phyloP scores from a whole-genome alignment of 2,888 invertebrate species.

The Suillia variegata region DNA sequence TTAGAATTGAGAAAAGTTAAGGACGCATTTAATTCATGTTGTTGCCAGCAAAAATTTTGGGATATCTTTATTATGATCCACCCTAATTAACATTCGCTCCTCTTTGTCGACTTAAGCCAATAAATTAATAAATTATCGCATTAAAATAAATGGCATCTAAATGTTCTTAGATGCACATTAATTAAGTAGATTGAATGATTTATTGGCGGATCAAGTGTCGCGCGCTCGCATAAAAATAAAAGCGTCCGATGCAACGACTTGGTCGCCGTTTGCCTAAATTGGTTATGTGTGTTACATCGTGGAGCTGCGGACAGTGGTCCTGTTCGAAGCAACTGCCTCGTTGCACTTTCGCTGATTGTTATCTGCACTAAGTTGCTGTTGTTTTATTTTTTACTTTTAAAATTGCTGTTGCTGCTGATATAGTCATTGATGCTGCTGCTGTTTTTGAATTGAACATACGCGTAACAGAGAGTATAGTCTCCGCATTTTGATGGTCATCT shows the following conservation, averaged over 20 bases:
- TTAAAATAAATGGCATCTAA: slow-evolving; percentile 62
- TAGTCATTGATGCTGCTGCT: slow-evolving; percentile 3
- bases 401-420: slow-evolving; percentile 8
- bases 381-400: background rate
- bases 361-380: slow-evolving; percentile 27
- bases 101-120: slow-evolving; percentile 46
- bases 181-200: slow-evolving; percentile 62
- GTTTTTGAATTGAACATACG: background rate
- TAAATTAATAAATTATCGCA: slow-evolving; percentile 63
- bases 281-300: background rate
- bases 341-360: slow-evolving; percentile 39
- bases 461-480: background rate
- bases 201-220: slow-evolving; percentile 61
- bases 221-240: slow-evolving; percentile 11
- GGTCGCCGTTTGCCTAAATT: background rate
- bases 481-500: too few species aligned
- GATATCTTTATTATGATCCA: too few species aligned
- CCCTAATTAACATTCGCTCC: too few species aligned
- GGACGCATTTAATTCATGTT: too few species aligned
- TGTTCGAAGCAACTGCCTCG: slow-evolving; percentile 22
- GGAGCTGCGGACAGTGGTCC: slow-evolving; percentile 12
- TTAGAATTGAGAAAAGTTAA: too few species aligned
- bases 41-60: too few species aligned
- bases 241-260: background rate
- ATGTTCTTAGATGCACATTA: slow-evolving; percentile 62